Evolutionary conservation across 2,888 invertebrate genomes (phyloP).

Genomic region (Cosmia pyralina): DNA sequence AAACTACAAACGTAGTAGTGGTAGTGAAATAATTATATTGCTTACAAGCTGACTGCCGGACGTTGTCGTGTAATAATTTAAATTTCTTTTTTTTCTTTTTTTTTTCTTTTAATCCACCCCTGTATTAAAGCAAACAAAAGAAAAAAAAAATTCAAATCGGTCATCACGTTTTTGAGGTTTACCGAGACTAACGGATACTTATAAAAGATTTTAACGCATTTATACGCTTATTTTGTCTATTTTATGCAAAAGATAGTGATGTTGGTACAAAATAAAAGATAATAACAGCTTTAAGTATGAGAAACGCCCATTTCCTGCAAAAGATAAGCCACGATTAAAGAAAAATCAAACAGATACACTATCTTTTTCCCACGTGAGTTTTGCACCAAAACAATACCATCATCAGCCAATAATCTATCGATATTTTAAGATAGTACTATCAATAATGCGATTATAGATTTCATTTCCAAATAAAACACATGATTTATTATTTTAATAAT

Average conservation of each 20-base stretch:
- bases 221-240: background rate
- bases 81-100: no score
- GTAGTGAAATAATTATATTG: no score
- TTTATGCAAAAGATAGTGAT: background rate
- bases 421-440: constrained; percentile 41
- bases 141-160: no score
- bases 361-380: constrained; percentile 37
- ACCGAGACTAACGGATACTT: no score
- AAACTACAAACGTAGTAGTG: no score
- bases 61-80: no score
- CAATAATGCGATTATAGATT: constrained; percentile 39
- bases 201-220: no score
- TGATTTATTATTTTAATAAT: constrained; percentile 13
- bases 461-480: constrained; percentile 33
- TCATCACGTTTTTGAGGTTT: no score
- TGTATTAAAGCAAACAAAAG: no score
- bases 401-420: constrained; percentile 15
- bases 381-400: constrained; percentile 17
- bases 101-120: no score
- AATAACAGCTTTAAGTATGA: background rate
- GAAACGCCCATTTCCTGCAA: constrained; percentile 8
- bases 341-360: constrained; percentile 16
- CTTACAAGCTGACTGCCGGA: no score
- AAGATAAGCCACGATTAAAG: constrained; percentile 17
- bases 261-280: background rate